These are phyloP conservation scores for Melanaphis sacchari DNA, from an alignment of 1,140 invertebrate genomes.

Conservation along the genomic window DNA sequence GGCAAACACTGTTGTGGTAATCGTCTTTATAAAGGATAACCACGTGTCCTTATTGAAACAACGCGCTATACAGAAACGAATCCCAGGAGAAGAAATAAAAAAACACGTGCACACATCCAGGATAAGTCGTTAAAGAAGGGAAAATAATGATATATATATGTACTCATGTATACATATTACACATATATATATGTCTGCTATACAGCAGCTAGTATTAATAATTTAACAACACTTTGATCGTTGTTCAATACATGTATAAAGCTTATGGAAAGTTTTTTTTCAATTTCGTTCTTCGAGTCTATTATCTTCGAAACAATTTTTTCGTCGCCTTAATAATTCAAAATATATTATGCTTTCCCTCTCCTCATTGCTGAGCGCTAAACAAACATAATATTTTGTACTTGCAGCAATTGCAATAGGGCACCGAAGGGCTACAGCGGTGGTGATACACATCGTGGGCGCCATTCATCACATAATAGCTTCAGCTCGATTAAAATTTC, in stretches of 20 bases:
- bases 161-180: neutral
- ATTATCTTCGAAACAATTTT: slow-evolving; percentile 54
- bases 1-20: slow-evolving; percentile 11
- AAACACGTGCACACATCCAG: slow-evolving; percentile 20
- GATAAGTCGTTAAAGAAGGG: slow-evolving; percentile 51
- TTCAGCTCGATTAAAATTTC: slow-evolving; percentile 49
- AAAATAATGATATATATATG: slow-evolving; percentile 46
- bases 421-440: neutral
- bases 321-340: slow-evolving; percentile 49
- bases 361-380: too few relatives aligned
- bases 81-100: slow-evolving; percentile 35
- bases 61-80: slow-evolving; percentile 27
- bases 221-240: slow-evolving; percentile 54
- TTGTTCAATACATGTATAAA: slow-evolving; percentile 44
- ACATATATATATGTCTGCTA: neutral
- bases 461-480: slow-evolving; percentile 35
- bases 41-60: slow-evolving; percentile 38
- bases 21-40: slow-evolving; percentile 39
- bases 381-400: slow-evolving; percentile 18
- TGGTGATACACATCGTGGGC: neutral
- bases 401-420: neutral
- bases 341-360: neutral
- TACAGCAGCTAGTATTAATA: slow-evolving; percentile 22
- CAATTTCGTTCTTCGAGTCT: slow-evolving; percentile 39
- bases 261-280: slow-evolving; percentile 14